Conservation (phyloP, 2,113 vertebrate genomes). For the Neomonachus schauinslandi region DNA sequence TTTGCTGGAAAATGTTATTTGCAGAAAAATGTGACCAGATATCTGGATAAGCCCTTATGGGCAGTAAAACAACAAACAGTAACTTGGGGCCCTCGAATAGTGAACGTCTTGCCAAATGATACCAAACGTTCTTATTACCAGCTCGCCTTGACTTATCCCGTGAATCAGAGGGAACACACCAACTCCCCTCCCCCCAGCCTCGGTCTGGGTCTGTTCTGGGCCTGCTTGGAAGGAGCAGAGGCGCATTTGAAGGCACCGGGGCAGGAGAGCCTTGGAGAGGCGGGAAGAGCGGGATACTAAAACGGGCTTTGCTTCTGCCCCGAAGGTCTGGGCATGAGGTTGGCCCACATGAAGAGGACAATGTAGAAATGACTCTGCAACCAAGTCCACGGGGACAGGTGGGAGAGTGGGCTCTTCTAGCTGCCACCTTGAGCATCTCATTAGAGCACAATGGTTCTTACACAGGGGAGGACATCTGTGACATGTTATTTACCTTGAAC, state of each 20-base stretch:
- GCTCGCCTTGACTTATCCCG: background rate
- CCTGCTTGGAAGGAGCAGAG: background rate
- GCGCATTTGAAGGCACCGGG: background rate
- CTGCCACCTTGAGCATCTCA: background rate
- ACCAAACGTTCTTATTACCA: slow-evolving; percentile 54
- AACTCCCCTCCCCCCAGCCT: background rate
- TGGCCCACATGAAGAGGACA: rapidly evolving
- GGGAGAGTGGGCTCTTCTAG: background rate
- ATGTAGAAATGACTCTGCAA: rapidly evolving
- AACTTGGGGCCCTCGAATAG: slow-evolving; percentile 63
- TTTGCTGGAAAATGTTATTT: background rate
- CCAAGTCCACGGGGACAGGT: background rate
- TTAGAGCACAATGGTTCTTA: background rate
- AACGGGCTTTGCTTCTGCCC: background rate
- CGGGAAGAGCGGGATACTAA: rapidly evolving
- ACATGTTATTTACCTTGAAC: background rate
- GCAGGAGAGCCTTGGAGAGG: background rate
- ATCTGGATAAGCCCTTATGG: slow-evolving; percentile 29
- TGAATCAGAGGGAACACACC: background rate
- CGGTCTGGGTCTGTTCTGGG: background rate
- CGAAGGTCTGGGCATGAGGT: rapidly evolving
- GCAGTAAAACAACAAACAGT: slow-evolving; percentile 1
- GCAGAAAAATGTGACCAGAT: slow-evolving; percentile 75
- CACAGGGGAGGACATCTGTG: background rate
- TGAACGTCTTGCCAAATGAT: slow-evolving; percentile 19